Evolutionary conservation across 2,888 invertebrate genomes (phyloP), one percentile per base, ranked within the genome.

Genomic region (Chymomyza caudatula): DNA sequence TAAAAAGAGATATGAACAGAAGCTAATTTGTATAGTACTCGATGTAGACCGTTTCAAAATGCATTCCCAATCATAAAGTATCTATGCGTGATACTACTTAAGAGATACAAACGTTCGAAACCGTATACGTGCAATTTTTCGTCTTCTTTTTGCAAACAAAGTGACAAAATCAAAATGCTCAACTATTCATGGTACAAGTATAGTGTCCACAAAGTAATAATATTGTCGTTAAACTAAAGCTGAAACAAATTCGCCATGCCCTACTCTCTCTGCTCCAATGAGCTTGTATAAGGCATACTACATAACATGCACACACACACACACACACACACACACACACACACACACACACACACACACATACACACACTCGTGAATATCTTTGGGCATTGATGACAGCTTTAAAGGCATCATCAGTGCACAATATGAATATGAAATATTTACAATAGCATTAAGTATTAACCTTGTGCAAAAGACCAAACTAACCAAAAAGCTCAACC

Each of bases 401-500:
- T 68, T 62, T 54, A 56, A 63, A 67, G 58, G 37, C 68, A 55
- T 53, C 67, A 57, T 22, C 71, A 65, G 64, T 69, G 60, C 51
- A 63, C 69, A 23, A 53, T 53, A 25, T 53, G 53, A 25, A 25
- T 53, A 53, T 53, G 53, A 25, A 62, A 65, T 71, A 74, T 80
- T 73, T 72, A 80, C 84, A 77, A 71, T 67, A 47, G 42, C 63
- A 72, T 72, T 76, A 67, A 69, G 58, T 66, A 73, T 76, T 85
- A 83, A 79, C 82, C 82, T 82, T 82, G 82, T 80, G 85, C 85
- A 65, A 74, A 74, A 73, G 76, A 83, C 85, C 51, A 37, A 52
- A 64, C 15, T 60, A 42, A 52, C 44, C 17, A 13, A 22, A 52
- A 13, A 37, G 29, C 29, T 37, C 29, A 37, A 37, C 11, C 20